Evolutionary conservation across 2,797 vertebrate species (phyloP).

Genomic region (Merluccius polli): DNA sequence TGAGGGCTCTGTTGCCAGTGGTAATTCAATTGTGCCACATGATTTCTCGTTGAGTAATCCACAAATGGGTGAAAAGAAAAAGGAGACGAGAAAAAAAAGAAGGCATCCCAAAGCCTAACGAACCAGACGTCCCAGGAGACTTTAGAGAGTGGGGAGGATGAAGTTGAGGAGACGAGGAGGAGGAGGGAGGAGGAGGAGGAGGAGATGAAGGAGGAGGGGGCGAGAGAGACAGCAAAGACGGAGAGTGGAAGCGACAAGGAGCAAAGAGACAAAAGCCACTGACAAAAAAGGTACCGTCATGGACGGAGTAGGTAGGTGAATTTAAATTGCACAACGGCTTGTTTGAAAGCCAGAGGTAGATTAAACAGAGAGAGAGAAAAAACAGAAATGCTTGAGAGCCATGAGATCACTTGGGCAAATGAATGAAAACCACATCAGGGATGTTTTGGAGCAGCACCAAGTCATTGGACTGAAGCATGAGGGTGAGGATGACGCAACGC

Average conservation of each 20-base stretch:
- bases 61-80: slow-evolving; percentile 58
- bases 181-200: background rate
- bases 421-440: background rate
- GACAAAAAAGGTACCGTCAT: background rate
- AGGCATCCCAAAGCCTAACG: slow-evolving; percentile 50
- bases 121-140: slow-evolving; percentile 28
- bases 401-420: background rate
- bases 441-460: background rate
- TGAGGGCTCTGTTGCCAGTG: slow-evolving; percentile 56
- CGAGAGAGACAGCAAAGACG: slow-evolving; percentile 1
- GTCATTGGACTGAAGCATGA: background rate
- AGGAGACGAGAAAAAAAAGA: slow-evolving; percentile 7
- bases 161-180: background rate
- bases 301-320: background rate
- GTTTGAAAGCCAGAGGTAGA: background rate
- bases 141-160: background rate
- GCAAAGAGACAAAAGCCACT: slow-evolving; percentile 13
- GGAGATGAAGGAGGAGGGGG: background rate
- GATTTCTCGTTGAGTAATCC: slow-evolving; percentile 69
- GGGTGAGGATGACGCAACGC: background rate
- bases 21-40: slow-evolving; percentile 68
- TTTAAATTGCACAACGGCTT: background rate
- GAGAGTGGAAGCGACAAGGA: background rate
- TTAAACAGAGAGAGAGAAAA: slow-evolving; percentile 1
- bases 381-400: background rate